These are phyloP conservation scores for Coranthus polyacanthus DNA, from an alignment of 2,797 vertebrate genomes.

Conservation along the genomic window DNA sequence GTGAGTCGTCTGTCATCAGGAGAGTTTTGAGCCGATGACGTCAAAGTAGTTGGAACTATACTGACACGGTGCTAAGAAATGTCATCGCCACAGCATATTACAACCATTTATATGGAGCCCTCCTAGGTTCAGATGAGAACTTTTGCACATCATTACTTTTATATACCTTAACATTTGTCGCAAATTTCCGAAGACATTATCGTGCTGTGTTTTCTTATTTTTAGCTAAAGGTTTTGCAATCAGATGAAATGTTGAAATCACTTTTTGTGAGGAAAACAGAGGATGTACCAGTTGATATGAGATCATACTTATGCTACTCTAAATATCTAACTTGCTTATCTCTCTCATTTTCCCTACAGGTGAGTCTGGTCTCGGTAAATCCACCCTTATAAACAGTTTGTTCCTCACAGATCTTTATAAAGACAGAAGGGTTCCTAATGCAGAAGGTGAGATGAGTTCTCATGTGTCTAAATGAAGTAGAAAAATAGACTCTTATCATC, in stretches of 20 bases:
- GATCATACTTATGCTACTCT: not conserved
- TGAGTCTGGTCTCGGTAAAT: conserved; percentile 89
- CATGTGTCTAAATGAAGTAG: not conserved
- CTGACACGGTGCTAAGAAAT: no score
- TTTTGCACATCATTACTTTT: no score
- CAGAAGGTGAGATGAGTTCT: conserved; percentile 75
- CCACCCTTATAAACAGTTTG: conserved; percentile 90
- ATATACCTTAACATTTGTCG: not conserved
- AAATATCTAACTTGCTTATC: not conserved
- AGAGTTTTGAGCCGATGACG: not conserved
- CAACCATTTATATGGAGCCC: no score
- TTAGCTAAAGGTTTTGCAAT: not conserved
- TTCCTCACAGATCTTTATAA: conserved; percentile 90
- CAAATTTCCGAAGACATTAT: not conserved
- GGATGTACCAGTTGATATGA: not conserved
- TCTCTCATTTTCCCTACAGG: conserved; percentile 63
- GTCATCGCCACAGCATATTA: no score
- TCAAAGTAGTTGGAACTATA: not conserved
- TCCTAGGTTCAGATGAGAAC: no score
- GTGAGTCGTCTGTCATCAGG: conserved; percentile 59
- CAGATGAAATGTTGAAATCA: not conserved
- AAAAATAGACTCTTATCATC: not conserved
- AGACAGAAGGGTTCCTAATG: conserved; percentile 80
- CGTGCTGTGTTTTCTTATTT: not conserved
- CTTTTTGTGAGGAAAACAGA: no score